Percentiles rank a stretch among this genome's conserved stretches.
phyloP scores from a whole-genome alignment of 2,888 invertebrate species.

The Acanthosepion esculentum region DNA sequence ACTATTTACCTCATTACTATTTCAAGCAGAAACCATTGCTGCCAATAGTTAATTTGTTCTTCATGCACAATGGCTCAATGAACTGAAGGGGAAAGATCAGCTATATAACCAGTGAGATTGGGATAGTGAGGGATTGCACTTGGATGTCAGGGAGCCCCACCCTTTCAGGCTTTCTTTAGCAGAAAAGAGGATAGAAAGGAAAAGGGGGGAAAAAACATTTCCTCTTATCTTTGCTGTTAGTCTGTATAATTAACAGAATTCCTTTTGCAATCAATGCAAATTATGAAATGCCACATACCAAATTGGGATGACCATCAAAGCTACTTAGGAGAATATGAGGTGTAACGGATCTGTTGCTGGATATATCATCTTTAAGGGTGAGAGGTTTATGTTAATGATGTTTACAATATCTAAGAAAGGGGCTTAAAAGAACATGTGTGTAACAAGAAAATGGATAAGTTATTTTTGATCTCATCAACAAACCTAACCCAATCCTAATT shows the following conservation, averaged over 20 bases:
- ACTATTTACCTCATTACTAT: neutral
- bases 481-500: neutral
- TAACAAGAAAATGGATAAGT: neutral
- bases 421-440: neutral
- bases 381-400: neutral
- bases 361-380: neutral
- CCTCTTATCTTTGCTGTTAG: neutral
- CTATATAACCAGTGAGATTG: neutral
- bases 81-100: neutral
- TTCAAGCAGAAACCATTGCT: slow-evolving; percentile 16
- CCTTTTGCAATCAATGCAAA: neutral
- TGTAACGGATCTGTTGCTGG: neutral
- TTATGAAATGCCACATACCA: neutral
- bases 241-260: neutral
- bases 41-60: slow-evolving; percentile 7
- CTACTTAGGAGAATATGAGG: neutral
- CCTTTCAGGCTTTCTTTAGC: neutral
- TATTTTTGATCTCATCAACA: neutral
- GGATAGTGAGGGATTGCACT: neutral
- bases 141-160: neutral
- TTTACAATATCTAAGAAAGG: neutral
- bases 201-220: neutral
- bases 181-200: neutral
- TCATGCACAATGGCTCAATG: neutral
- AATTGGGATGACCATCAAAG: slow-evolving; percentile 3